phyloP scores from a whole-genome alignment of 2,113 vertebrate species.

The Dinomys branickii region DNA sequence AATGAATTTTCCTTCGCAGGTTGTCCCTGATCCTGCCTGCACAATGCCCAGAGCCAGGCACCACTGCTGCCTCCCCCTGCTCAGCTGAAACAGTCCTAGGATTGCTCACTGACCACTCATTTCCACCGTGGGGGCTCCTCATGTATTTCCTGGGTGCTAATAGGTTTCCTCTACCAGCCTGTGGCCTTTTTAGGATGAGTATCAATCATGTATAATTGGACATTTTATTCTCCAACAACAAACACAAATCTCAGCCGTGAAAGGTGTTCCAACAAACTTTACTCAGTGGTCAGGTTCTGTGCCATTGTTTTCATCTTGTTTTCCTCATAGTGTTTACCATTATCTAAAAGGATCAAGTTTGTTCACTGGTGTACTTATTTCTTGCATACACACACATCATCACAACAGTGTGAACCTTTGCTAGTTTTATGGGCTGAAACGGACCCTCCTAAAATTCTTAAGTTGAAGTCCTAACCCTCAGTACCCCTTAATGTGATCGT shows the following conservation, averaged over 20 bases:
- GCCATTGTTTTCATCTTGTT: neutral
- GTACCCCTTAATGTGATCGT: neutral
- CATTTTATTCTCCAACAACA: neutral
- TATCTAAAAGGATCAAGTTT: constrained; percentile 2
- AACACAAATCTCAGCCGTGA: neutral
- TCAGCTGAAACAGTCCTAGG: neutral
- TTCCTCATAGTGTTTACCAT: neutral
- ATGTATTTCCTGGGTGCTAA: neutral
- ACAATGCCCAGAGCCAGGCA: neutral
- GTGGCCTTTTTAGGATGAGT: neutral
- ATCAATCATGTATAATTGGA: neutral
- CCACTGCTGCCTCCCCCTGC: neutral
- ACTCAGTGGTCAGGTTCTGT: neutral
- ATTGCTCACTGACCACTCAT: neutral
- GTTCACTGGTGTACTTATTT: neutral
- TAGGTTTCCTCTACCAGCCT: neutral
- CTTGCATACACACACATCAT: neutral
- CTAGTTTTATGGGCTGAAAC: neutral
- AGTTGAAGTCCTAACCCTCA: neutral
- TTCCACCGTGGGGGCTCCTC: neutral
- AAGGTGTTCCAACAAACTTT: neutral
- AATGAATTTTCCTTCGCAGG: neutral
- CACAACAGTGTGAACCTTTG: neutral
- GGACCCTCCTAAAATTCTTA: neutral
- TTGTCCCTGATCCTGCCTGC: neutral